Base-by-base conservation (phyloP, 53 echinoderm and acorn worm species). In the Temnopleurus reevesii region DNA sequence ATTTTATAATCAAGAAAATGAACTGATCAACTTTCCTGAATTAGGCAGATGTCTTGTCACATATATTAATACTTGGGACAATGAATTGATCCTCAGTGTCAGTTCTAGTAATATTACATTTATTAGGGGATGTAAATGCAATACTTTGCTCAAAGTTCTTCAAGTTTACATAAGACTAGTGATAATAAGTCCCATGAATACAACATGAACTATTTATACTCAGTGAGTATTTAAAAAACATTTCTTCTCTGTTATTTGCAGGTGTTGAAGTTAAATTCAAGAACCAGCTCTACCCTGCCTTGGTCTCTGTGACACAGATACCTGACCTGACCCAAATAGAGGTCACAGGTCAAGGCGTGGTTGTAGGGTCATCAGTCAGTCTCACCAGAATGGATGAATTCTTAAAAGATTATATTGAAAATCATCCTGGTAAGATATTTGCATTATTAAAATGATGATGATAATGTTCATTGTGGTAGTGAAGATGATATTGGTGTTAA, bases 261-360 rank as follows among this genome's bases (percentile, higher is more conserved):
- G 92, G 92, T 82, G 45, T 92, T 38, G 92, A 92, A 38, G 76
- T 81, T 12, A 89, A 90, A 31, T 92, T 92, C 41, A 89, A 89
- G 59, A 29, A 76, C 24, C 64, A 38, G 30, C 17, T 63, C 49
- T 92, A 90, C 46, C 92, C 92, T 6, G 77, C 84, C 2, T 46
- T 92, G 12, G 80, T 92, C 23, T 57, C 65, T 54, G 57, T 71
- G 9, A 89, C 31, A 13, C 83, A 92, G 5, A 76, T 92, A 9
- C 83, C 56, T 10, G 89, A 90, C 54, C 55, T 92, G 44, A 92
- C 49, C 12, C 76, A 65, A 17, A 10, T 92, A 30, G 41, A 2
- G 18, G 49, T 66, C 12, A 53, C 24, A 38, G 90, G 36, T 8
- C 19, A 65, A 12, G 92, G 92, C 6, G 77, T 92, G n/a, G 21